Evolutionary conservation across 2,888 invertebrate species (phyloP).

Genomic region (Melipona beecheii): DNA sequence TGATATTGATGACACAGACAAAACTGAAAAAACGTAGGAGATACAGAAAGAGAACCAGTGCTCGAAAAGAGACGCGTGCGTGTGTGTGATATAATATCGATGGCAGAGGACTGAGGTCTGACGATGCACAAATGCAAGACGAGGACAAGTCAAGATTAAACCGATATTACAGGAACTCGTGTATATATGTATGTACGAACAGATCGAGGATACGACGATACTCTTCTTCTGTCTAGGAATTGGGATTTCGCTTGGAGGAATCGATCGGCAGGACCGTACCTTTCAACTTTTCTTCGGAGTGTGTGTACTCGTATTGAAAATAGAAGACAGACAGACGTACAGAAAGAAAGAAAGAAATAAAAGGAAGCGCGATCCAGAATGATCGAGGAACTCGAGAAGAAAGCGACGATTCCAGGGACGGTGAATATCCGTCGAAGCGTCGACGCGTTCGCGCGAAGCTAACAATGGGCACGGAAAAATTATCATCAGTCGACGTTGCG

Average conservation of each 20-base stretch:
- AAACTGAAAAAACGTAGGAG: conserved; percentile 27
- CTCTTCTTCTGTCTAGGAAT: conserved; percentile 29
- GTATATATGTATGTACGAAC: conserved; percentile 4
- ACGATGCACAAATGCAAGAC: conserved; percentile 76
- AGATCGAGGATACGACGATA: conserved; percentile 54
- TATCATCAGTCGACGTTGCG: neutral
- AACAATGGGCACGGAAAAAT: conserved; percentile 6
- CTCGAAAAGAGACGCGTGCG: conserved; percentile 64
- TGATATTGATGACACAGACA: conserved; percentile 45
- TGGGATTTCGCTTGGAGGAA: conserved; percentile 20
- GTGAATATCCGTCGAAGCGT: conserved; percentile 20
- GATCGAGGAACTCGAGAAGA: conserved; percentile 32
- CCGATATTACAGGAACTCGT: conserved; percentile 49
- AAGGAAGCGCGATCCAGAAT: conserved; percentile 17
- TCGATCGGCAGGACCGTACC: conserved; percentile 25
- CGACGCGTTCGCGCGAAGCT: neutral
- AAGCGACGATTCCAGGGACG: conserved; percentile 25
- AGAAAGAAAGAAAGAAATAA: neutral
- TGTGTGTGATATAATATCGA: conserved; percentile 52
- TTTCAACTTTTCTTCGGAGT: conserved; percentile 11
- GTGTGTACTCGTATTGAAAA: neutral
- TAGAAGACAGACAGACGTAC: no score
- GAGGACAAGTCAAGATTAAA: conserved; percentile 48
- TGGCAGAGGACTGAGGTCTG: conserved; percentile 59
- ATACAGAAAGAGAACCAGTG: conserved; percentile 52